A percentile compares a stretch with the other conserved stretches of the same genome.
Conservation (phyloP, 2,888 invertebrate genomes). For the Oligia fasciuncula region DNA sequence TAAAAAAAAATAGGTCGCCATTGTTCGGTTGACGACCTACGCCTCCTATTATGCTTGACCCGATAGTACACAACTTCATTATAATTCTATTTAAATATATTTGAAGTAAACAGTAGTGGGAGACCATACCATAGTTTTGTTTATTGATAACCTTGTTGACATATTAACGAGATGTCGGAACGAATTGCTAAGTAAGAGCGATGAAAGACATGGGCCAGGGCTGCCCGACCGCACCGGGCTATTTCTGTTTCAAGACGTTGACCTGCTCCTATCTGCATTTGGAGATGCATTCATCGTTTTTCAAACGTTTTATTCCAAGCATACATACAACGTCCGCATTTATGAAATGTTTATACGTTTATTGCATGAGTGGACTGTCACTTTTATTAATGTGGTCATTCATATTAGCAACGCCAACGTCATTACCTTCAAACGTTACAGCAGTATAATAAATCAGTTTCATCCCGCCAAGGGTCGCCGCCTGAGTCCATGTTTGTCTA, state of each 20-base stretch:
- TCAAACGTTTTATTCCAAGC: constrained; percentile 56
- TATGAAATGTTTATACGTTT: constrained; percentile 23
- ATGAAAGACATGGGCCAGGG: constrained; percentile 85
- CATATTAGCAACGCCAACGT: constrained; percentile 57
- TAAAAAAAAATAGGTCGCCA: constrained; percentile 81
- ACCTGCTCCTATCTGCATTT: constrained; percentile 79
- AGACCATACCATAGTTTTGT: constrained; percentile 73
- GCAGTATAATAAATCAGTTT: constrained; percentile 65
- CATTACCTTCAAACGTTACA: constrained; percentile 60
- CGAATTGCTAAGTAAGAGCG: constrained; percentile 82
- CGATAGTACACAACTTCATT: constrained; percentile 65
- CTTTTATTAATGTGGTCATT: constrained; percentile 50
- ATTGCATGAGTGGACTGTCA: constrained; percentile 44
- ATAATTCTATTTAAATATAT: constrained; percentile 66
- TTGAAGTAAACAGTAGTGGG: constrained; percentile 75
- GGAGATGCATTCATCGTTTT: constrained; percentile 75
- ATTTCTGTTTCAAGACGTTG: constrained; percentile 87
- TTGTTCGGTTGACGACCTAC: constrained; percentile 79
- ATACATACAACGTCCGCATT: constrained; percentile 45
- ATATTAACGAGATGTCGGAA: constrained; percentile 85
- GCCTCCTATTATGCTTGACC: constrained; percentile 69
- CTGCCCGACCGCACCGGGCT: constrained; percentile 77
- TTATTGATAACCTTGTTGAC: constrained; percentile 86
- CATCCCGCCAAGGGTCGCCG: constrained; percentile 61
- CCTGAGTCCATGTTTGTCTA: constrained; percentile 73